phyloP scores from a whole-genome alignment of 2,113 vertebrate species.

The Chinchilla lanigera region DNA sequence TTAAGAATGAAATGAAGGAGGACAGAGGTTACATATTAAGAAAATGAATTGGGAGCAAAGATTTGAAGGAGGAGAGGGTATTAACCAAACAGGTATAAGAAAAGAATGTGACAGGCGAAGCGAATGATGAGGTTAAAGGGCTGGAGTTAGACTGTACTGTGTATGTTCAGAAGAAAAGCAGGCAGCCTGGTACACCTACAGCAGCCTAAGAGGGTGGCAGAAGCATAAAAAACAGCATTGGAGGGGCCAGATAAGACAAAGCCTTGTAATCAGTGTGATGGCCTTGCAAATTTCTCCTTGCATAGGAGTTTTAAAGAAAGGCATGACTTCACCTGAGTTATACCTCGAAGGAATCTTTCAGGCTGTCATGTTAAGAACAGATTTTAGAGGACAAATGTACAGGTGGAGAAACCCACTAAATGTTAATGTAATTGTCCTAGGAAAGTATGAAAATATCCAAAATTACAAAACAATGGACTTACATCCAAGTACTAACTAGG shows the following conservation, averaged over 20 bases:
- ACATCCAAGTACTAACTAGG: too few relatives aligned
- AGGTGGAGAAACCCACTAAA: neutral
- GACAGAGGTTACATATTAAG: neutral
- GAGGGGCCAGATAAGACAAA: neutral
- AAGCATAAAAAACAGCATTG: neutral
- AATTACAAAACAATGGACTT: neutral
- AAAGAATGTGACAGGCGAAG: neutral
- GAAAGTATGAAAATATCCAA: neutral
- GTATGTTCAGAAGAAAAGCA: neutral
- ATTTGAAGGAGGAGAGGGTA: neutral
- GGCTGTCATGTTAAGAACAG: neutral
- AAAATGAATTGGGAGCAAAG: neutral
- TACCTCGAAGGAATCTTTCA: neutral
- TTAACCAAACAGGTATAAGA: neutral
- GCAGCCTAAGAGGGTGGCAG: fast-evolving
- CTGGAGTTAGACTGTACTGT: neutral
- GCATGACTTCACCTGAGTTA: neutral
- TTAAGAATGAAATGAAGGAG: neutral
- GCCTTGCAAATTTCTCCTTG: too few relatives aligned
- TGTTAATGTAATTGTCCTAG: neutral
- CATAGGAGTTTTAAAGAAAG: neutral
- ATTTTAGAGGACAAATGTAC: neutral
- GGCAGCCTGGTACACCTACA: neutral
- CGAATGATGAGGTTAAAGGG: neutral
- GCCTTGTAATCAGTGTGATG: neutral